Percentiles rank a stretch among this genome's conserved stretches.
phyloP scores from a whole-genome alignment of 2,113 vertebrate species.

The Ursus arctos region DNA sequence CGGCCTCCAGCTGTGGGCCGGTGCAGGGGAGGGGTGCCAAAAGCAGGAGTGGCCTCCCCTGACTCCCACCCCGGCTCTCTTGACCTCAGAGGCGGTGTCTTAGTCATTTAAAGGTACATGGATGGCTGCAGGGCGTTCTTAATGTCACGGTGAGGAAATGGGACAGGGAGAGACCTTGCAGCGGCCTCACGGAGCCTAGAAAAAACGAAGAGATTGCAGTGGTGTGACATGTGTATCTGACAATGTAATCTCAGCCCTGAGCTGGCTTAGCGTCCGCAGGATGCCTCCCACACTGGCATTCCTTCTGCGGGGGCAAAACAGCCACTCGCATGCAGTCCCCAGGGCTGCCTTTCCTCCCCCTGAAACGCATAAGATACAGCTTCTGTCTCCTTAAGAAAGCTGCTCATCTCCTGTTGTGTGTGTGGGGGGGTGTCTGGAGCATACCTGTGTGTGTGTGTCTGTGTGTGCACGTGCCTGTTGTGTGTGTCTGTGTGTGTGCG shows the following conservation, averaged over 20 bases:
- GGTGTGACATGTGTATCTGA: neutral
- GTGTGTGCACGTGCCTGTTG: no score
- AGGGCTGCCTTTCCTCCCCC: neutral
- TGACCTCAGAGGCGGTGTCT: neutral
- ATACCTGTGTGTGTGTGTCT: neutral
- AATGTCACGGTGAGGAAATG: conserved; percentile 3
- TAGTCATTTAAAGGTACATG: neutral
- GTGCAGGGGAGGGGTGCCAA: neutral
- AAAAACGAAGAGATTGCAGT: neutral
- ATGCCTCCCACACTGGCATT: neutral
- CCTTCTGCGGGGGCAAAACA: neutral
- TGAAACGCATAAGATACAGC: neutral
- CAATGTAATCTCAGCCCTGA: neutral
- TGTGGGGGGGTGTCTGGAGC: neutral
- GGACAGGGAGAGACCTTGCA: neutral
- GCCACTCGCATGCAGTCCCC: neutral
- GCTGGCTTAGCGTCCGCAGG: neutral
- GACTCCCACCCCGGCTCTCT: neutral
- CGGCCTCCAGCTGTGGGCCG: neutral
- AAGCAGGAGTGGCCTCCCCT: neutral
- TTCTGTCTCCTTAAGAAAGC: neutral
- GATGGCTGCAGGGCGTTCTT: neutral
- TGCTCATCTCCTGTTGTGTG: neutral
- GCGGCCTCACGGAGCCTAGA: neutral
- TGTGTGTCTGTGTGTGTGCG: neutral